Evolutionary conservation across 2,797 vertebrate species (phyloP).

Genomic region (Alfaro cultratus): DNA sequence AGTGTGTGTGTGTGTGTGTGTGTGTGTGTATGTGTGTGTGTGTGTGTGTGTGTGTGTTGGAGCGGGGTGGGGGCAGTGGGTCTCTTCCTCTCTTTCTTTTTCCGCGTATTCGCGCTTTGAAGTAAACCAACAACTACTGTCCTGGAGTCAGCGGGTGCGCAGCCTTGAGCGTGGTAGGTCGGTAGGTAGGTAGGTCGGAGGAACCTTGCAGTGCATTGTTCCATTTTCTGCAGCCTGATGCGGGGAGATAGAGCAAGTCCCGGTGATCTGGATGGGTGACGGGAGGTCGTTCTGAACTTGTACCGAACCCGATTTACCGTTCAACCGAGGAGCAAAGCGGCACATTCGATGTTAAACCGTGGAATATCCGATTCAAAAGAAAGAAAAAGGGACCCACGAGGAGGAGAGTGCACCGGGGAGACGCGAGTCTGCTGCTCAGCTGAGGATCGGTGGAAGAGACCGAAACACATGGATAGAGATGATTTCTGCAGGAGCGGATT

Average conservation of each 20-base stretch:
- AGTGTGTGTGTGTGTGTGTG: background rate
- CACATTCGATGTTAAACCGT: background rate
- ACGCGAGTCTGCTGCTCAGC: constrained; percentile 13
- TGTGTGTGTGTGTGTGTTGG: constrained; percentile 8
- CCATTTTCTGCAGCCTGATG: constrained; percentile 38
- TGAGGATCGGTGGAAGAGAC: constrained; percentile 41
- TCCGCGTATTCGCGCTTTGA: constrained; percentile 55
- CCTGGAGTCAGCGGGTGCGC: constrained; percentile 53
- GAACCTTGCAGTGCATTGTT: constrained; percentile 61
- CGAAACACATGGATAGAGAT: constrained; percentile 38
- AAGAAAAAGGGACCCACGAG: background rate
- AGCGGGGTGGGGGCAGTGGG: background rate
- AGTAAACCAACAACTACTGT: constrained; percentile 70
- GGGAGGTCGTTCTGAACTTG: constrained; percentile 61
- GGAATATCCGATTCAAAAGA: background rate
- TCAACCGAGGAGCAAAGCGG: constrained; percentile 23
- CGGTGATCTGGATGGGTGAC: constrained; percentile 32
- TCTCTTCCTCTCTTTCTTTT: constrained; percentile 15
- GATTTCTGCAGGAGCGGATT: constrained; percentile 33
- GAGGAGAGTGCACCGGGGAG: background rate
- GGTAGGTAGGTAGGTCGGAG: constrained; percentile 18
- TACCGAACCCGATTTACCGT: constrained; percentile 37
- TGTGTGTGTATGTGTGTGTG: background rate
- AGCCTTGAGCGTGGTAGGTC: constrained; percentile 15
- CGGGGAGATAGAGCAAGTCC: constrained; percentile 25